phyloP scores from a whole-genome alignment of 2,113 vertebrate genomes.

The Elachura formosa region DNA sequence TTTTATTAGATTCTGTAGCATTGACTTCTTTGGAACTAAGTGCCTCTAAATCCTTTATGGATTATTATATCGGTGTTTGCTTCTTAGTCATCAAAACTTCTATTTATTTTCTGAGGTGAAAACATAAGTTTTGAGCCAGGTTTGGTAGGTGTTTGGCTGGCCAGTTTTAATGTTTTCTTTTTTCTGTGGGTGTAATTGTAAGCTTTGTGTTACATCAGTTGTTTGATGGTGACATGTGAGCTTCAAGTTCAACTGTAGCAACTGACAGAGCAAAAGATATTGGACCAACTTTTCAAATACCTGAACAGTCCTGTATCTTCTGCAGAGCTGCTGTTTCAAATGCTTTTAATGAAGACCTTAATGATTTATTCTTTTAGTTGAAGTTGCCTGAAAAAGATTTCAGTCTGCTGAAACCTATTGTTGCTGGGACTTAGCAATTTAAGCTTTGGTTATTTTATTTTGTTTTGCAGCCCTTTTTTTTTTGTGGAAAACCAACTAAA shows the following conservation, averaged over 20 bases:
- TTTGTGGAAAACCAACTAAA: neutral
- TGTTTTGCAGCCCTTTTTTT: neutral
- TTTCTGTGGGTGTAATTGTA: neutral
- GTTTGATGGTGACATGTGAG: neutral
- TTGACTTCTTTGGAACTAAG: neutral
- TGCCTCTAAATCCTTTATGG: neutral
- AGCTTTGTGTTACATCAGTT: neutral
- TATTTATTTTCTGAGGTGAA: neutral
- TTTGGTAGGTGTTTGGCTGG: neutral
- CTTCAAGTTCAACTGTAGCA: neutral
- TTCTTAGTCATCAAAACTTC: neutral
- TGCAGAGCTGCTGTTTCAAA: neutral
- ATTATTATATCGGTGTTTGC: neutral
- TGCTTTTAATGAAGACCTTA: neutral
- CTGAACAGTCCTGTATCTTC: rapidly evolving
- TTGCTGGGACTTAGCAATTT: neutral
- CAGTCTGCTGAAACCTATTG: neutral
- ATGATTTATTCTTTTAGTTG: neutral
- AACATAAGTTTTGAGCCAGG: neutral
- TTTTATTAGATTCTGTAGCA: neutral
- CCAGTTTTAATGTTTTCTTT: neutral
- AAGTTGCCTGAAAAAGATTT: neutral
- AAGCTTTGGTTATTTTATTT: neutral
- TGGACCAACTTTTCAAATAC: neutral
- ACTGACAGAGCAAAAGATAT: neutral